Base-by-base conservation (phyloP, 2,797 vertebrate genomes). In the Holocentrus rufus region DNA sequence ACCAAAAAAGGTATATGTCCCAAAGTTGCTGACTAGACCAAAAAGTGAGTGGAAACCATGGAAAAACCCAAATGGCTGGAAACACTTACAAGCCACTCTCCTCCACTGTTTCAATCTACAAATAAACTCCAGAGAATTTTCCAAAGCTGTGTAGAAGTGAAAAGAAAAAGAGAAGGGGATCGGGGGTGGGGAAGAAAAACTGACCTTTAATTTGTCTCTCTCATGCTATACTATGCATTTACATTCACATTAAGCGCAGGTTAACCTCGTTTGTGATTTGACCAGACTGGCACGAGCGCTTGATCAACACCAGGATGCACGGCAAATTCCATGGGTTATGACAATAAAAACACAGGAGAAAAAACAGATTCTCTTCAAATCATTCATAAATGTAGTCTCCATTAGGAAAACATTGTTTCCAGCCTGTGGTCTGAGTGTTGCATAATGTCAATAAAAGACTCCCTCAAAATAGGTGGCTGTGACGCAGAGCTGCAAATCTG, bases 81-180 rank as follows among this genome's bases (percentile, higher is more conserved):
- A 93, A 92, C 86, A 92, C 90, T 92, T 90, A 90, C 58, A 88
- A 77, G 77, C 76, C 76, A 60, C 83, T 89, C 84, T 90, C 83
- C 81, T 91, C 79, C 85, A 74, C 83, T 83, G 85, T 82, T 89
- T 92, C 81, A 81, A 87, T 91, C 88, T 88, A 87, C 90, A 93
- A 92, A 92, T 89, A 92, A 92, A 92, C 88, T 87, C 81, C 90
- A 91, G 88, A 87, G 87, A 85, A 89, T 86, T 93, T 93, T 93
- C 92, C 92, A 91, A 91, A 92, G 89, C 89, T 84, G 79, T 66
- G 81, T 62, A 69, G 69, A 83, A 84, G 72, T 78, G 75, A 76
- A 76, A 64, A 65, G 61, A 82, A 42, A 59, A 65, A 63, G 53
- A 67, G 70, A 66, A 56, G 47, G 64, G 73, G 73, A 81, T 69